Conservation (phyloP, 2,888 invertebrate genomes). For the Lepidochitona cinerea region DNA sequence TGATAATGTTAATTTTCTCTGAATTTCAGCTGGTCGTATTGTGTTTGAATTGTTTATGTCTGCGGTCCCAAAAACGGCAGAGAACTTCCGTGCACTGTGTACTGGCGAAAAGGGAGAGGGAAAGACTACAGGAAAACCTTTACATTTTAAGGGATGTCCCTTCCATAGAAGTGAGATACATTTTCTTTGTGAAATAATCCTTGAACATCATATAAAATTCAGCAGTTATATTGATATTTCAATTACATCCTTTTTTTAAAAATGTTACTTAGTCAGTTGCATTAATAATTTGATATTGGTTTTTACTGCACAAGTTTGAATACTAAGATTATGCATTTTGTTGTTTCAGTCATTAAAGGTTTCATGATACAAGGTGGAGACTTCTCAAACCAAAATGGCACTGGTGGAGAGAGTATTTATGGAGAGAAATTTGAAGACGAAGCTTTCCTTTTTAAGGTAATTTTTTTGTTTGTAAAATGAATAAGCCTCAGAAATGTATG, state of each 20-base stretch:
- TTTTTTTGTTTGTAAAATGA: too few relatives aligned
- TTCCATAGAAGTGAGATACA: conserved; percentile 68
- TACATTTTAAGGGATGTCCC: conserved; percentile 69
- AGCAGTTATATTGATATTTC: too few relatives aligned
- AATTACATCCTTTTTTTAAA: too few relatives aligned
- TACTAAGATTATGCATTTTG: neutral
- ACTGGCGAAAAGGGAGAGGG: conserved; percentile 70
- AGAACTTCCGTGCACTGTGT: conserved; percentile 70
- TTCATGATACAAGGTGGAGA: conserved; percentile 68
- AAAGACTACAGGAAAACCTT: conserved; percentile 65
- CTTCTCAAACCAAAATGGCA: conserved; percentile 62
- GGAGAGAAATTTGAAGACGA: conserved; percentile 68
- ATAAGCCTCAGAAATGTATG: neutral
- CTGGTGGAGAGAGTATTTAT: conserved; percentile 64
- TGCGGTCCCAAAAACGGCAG: conserved; percentile 68
- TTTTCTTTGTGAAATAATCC: neutral
- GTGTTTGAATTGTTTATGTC: conserved; percentile 67
- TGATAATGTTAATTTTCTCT: conserved; percentile 3
- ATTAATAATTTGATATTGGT: neutral
- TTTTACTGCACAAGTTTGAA: neutral
- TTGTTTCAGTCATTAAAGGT: conserved; percentile 56
- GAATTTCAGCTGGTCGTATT: conserved; percentile 56
- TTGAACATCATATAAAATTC: neutral
- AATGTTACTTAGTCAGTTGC: neutral
- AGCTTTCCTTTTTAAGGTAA: conserved; percentile 61